These are phyloP conservation scores for Watersipora subatra DNA, from an alignment of 1,140 invertebrate genomes.

Conservation along the genomic window DNA sequence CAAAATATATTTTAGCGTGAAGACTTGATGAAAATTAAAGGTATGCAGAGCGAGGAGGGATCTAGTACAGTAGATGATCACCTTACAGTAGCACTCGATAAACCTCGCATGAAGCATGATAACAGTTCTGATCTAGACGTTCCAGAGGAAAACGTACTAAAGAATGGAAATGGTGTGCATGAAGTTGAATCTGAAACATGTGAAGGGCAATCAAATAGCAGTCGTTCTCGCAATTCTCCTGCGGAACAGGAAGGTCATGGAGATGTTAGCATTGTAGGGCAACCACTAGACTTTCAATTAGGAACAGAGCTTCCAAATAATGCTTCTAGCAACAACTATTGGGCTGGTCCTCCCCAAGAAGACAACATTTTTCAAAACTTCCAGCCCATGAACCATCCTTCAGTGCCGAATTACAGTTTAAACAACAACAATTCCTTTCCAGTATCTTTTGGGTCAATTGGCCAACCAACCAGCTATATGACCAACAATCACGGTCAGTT, in stretches of 20 bases:
- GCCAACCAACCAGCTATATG: not conserved
- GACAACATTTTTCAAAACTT: not conserved
- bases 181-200: not conserved
- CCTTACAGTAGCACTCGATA: too few species aligned
- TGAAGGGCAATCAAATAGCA: not conserved
- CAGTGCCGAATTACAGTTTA: not conserved
- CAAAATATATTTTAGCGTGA: too few species aligned
- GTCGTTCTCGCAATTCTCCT: not conserved
- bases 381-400: not conserved
- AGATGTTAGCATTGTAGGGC: not conserved
- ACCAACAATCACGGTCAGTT: not conserved
- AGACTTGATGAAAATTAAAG: not conserved
- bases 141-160: not conserved
- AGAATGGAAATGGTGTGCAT: not conserved
- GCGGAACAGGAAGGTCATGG: not conserved
- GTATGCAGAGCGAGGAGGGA: not conserved
- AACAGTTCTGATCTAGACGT: too few species aligned
- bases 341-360: not conserved
- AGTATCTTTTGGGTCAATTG: not conserved
- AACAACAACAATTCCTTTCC: not conserved
- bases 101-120: too few species aligned
- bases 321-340: not conserved
- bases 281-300: not conserved
- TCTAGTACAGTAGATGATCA: not conserved
- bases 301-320: not conserved